A percentile compares a stretch with the other conserved stretches of the same genome.
Evolutionary conservation across 2,797 vertebrate species (phyloP).

Genomic region (Avahi laniger): DNA sequence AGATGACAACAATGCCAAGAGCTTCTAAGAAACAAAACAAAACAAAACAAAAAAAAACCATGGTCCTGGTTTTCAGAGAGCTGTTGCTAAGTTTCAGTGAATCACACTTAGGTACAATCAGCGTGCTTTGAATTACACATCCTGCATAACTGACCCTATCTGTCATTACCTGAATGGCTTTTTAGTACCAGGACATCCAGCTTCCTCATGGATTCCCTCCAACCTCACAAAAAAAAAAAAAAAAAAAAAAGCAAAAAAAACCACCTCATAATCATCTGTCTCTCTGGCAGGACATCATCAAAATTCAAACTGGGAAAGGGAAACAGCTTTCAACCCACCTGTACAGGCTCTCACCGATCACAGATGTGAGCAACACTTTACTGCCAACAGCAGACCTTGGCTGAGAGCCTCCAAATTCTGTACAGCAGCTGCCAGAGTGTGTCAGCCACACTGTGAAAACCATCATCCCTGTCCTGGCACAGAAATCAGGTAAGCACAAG

Average conservation of each 20-base stretch:
- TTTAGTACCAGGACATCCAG: background rate
- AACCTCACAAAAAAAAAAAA: background rate
- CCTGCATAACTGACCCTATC: background rate
- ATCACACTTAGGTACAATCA: background rate
- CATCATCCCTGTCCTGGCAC: background rate
- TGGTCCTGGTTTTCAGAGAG: background rate
- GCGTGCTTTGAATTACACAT: background rate
- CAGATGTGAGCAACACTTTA: constrained; percentile 19
- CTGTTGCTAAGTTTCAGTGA: background rate
- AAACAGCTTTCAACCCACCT: constrained; percentile 47
- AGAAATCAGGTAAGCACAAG: background rate
- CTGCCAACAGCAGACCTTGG: constrained; percentile 29
- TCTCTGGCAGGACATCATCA: constrained; percentile 42
- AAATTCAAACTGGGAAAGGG: constrained; percentile 30
- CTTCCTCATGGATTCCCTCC: background rate
- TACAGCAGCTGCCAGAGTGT: background rate
- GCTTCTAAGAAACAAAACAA: background rate
- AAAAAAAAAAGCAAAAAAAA: background rate
- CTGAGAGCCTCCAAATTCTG: background rate
- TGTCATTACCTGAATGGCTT: background rate
- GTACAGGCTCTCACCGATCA: constrained; percentile 4
- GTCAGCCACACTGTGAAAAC: constrained; percentile 10
- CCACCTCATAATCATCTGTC: background rate
- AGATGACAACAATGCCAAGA: background rate
- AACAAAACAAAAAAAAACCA: background rate